These are phyloP conservation scores for Drosophila nigricruria DNA, from an alignment of 2,888 invertebrate species.

Conservation along the genomic window DNA sequence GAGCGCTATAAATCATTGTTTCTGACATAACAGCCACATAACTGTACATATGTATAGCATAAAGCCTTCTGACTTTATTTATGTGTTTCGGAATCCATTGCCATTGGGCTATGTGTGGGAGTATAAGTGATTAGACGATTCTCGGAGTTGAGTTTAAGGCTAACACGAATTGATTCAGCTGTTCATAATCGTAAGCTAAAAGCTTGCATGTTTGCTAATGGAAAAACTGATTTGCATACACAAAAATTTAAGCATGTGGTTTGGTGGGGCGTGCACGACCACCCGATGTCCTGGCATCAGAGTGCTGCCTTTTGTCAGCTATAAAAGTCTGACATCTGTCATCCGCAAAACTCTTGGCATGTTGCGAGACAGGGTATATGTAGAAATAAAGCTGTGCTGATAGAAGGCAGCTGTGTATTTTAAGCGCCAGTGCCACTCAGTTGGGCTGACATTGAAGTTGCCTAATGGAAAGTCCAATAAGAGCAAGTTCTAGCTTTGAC, in stretches of 20 bases:
- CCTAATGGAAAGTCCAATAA: conserved; percentile 6
- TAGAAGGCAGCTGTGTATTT: not conserved
- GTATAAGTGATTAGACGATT: not conserved
- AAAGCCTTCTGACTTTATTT: not conserved
- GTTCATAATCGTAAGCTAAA: conserved; percentile 1
- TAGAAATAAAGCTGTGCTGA: no score
- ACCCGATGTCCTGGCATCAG: not conserved
- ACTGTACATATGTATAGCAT: not conserved
- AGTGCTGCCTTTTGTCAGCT: not conserved
- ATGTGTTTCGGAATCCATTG: not conserved
- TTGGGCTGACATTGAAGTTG: not conserved
- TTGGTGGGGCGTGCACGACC: not conserved
- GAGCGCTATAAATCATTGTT: conserved; percentile 9
- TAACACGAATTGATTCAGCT: conserved; percentile 5
- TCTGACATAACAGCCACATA: not conserved
- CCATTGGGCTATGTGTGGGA: not conserved
- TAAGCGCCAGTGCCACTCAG: not conserved
- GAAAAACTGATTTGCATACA: conserved; percentile 16
- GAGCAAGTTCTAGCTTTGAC: not conserved
- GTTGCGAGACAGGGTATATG: not conserved
- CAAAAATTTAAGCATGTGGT: not conserved
- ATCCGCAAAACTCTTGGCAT: not conserved
- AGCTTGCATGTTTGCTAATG: conserved; percentile 38
- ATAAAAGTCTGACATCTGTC: not conserved
- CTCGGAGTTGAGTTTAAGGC: not conserved